Conservation (phyloP, 2,797 vertebrate species). For the Notolabrus celidotus region DNA sequence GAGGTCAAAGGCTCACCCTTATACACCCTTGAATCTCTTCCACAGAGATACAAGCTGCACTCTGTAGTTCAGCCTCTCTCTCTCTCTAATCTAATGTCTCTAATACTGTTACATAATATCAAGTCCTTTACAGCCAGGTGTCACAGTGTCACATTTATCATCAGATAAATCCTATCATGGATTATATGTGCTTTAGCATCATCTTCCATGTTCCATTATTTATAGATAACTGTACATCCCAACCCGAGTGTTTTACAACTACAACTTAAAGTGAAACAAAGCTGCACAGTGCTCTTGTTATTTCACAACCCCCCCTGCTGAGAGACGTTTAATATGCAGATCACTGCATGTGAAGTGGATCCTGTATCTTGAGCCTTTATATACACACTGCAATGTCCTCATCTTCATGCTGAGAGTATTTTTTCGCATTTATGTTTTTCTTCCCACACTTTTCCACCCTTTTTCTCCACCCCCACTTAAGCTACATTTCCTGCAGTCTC, state of each 20-base stretch:
- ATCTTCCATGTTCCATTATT: not conserved
- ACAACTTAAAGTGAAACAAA: not conserved
- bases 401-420: slow-evolving; percentile 2
- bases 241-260: not conserved
- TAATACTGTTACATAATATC: slow-evolving; percentile 20
- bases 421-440: not conserved
- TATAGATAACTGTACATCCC: not conserved
- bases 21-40: slow-evolving; percentile 39
- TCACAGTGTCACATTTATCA: slow-evolving; percentile 17
- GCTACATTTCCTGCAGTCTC: not conserved
- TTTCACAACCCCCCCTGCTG: not conserved
- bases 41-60: slow-evolving; percentile 12
- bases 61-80: slow-evolving; percentile 11
- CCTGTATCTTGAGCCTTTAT: not conserved
- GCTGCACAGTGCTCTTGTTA: not conserved
- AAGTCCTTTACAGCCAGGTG: slow-evolving; percentile 10
- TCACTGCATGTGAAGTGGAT: slow-evolving; percentile 2
- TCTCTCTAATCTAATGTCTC: slow-evolving; percentile 19
- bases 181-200: not conserved
- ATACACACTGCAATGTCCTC: not conserved
- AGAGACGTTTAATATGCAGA: not conserved
- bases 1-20: slow-evolving; percentile 43
- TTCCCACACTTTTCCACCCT: not conserved
- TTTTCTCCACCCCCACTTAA: not conserved
- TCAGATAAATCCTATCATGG: slow-evolving; percentile 1